Percentiles rank a stretch among this genome's conserved stretches.
phyloP scores from a whole-genome alignment of 2,888 invertebrate genomes.

The Dasypolia templi region DNA sequence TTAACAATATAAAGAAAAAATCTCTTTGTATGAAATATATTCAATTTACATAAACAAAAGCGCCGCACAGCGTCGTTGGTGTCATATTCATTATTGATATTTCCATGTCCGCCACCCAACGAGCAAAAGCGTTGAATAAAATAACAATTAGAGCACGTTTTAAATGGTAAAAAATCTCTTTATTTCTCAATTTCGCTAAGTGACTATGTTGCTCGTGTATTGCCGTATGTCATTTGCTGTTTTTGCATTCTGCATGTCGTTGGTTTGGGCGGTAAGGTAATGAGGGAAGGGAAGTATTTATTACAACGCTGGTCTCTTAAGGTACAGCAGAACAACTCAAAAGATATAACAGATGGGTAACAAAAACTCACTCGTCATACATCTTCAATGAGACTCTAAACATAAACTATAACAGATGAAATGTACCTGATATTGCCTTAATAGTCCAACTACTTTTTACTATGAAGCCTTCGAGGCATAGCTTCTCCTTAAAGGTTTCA shows the following conservation, averaged over 20 bases:
- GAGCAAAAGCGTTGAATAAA: slow-evolving; percentile 86
- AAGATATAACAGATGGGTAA: slow-evolving; percentile 37
- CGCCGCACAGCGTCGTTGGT: slow-evolving; percentile 76
- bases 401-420: slow-evolving; percentile 62
- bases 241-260: slow-evolving; percentile 81
- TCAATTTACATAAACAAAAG: slow-evolving; percentile 79
- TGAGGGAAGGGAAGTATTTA: slow-evolving; percentile 87
- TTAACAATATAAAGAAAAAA: slow-evolving; percentile 59
- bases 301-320: slow-evolving; percentile 78
- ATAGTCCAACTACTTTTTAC: slow-evolving; percentile 59
- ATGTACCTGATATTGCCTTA: slow-evolving; percentile 54
- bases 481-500: slow-evolving; percentile 78
- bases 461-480: slow-evolving; percentile 45
- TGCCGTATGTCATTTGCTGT: slow-evolving; percentile 87
- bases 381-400: slow-evolving; percentile 50
- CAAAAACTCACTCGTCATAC: slow-evolving; percentile 46
- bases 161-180: slow-evolving; percentile 82
- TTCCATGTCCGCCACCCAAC: slow-evolving; percentile 87
- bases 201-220: slow-evolving; percentile 83
- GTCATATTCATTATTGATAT: slow-evolving; percentile 84
- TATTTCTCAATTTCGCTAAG: slow-evolving; percentile 89
- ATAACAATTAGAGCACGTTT: slow-evolving; percentile 89
- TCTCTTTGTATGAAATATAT: slow-evolving; percentile 67
- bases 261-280: slow-evolving; percentile 89
- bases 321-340: slow-evolving; percentile 57